Conservation (phyloP, 2,888 invertebrate genomes). For the Drosophila kokeensis region DNA sequence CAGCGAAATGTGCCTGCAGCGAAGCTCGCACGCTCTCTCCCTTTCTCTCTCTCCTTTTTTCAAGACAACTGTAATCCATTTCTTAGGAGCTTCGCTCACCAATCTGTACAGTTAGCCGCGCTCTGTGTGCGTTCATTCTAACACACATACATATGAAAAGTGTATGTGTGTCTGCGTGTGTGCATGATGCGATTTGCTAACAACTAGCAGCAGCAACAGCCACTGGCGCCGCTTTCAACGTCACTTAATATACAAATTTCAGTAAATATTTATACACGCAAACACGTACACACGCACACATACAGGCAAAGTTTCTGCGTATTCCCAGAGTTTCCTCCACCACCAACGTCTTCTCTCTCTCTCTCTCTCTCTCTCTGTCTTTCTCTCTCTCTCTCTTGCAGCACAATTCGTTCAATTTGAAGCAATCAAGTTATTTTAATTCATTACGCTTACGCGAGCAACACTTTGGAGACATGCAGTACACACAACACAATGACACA, state of each 20-base stretch:
- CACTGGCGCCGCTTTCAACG: conserved; percentile 62
- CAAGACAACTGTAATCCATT: background rate
- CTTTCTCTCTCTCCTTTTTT: background rate
- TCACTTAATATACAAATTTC: conserved; percentile 80
- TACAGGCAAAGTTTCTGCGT: conserved; percentile 12
- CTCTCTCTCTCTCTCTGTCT: background rate
- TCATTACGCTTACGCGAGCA: conserved; percentile 79
- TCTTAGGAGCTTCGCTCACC: too few relatives aligned
- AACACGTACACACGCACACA: conserved; percentile 24
- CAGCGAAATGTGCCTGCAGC: background rate
- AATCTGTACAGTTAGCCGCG: conserved; percentile 52
- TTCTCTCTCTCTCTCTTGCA: conserved; percentile 13
- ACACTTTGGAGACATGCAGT: conserved; percentile 72
- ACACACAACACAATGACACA: conserved; percentile 23
- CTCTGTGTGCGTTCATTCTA: conserved; percentile 40
- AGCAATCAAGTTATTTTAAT: conserved; percentile 82
- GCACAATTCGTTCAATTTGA: conserved; percentile 80
- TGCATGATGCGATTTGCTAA: conserved; percentile 48
- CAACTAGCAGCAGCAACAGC: conserved; percentile 24
- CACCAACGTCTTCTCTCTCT: background rate
- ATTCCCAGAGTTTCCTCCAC: conserved; percentile 45
- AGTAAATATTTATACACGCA: conserved; percentile 73
- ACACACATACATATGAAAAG: conserved; percentile 12
- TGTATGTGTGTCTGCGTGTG: conserved; percentile 16
- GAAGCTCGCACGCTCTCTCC: background rate